phyloP scores from a whole-genome alignment of 2,888 invertebrate genomes.

The Synergus japonicus region DNA sequence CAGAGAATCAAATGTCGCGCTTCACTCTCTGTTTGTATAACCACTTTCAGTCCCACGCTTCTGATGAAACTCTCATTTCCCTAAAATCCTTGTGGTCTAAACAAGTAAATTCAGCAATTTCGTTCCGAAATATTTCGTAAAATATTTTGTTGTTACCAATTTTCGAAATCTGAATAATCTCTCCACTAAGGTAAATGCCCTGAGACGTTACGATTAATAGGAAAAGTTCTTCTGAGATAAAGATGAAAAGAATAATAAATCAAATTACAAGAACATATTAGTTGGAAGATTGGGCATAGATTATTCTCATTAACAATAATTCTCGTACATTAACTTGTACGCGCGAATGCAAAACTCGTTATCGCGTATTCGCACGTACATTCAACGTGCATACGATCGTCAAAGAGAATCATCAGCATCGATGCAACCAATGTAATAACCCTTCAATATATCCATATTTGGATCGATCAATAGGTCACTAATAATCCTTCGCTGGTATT shows the following conservation, averaged over 20 bases:
- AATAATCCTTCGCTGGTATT: constrained; percentile 34
- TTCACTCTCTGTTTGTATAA: not conserved
- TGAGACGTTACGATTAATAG: too few species aligned
- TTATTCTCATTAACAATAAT: constrained; percentile 28
- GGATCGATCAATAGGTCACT: constrained; percentile 35
- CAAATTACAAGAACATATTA: not conserved
- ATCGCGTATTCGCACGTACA: constrained; percentile 36
- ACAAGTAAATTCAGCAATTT: not conserved
- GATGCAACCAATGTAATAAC: constrained; percentile 35
- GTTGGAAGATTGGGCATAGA: not conserved
- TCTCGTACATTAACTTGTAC: constrained; percentile 32
- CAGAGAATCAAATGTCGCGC: constrained; percentile 5
- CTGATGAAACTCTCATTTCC: not conserved
- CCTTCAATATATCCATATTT: constrained; percentile 38
- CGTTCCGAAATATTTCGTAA: too few species aligned
- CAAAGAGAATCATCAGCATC: constrained; percentile 39
- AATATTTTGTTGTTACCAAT: too few species aligned
- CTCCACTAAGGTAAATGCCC: too few species aligned
- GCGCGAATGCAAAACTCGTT: constrained; percentile 18
- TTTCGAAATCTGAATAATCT: too few species aligned
- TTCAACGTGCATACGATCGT: constrained; percentile 14
- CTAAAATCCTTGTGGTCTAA: not conserved
- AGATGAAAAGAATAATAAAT: too few species aligned
- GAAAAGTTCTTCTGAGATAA: too few species aligned
- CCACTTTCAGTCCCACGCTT: not conserved